Percentiles rank a stretch among this genome's conserved stretches.
phyloP scores from a whole-genome alignment of 2,113 vertebrate genomes.

The Raja brachyura region DNA sequence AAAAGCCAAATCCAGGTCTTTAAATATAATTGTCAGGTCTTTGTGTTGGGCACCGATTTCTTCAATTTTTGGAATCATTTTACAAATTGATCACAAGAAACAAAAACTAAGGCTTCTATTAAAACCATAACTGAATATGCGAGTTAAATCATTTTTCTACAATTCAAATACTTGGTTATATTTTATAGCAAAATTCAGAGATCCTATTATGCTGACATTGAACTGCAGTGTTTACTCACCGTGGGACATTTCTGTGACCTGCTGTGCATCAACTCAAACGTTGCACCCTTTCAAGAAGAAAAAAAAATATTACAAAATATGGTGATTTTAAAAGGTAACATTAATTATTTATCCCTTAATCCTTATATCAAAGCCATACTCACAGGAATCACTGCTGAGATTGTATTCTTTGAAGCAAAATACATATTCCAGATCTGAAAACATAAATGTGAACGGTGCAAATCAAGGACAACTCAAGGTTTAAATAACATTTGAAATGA shows the following conservation, averaged over 20 bases:
- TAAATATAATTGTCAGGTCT: neutral
- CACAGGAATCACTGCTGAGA: conserved; percentile 90
- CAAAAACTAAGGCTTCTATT: neutral
- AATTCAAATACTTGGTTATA: neutral
- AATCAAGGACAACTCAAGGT: neutral
- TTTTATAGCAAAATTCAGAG: neutral
- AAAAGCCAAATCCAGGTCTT: neutral
- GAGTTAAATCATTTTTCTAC: neutral
- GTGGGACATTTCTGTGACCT: conserved; percentile 69
- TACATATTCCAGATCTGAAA: conserved; percentile 87
- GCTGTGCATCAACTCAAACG: conserved; percentile 70
- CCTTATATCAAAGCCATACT: conserved; percentile 50
- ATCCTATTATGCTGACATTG: neutral
- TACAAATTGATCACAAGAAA: neutral
- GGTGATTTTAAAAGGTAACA: neutral
- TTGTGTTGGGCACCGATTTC: neutral
- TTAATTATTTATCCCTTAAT: conserved; percentile 15
- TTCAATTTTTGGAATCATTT: neutral
- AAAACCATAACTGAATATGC: neutral
- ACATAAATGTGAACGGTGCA: conserved; percentile 40
- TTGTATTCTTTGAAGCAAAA: conserved; percentile 76
- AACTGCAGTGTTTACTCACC: conserved; percentile 54
- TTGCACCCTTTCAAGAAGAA: conserved; percentile 60
- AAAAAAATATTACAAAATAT: conserved; percentile 41
- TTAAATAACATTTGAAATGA: neutral